Evolutionary conservation across 2,888 invertebrate genomes (phyloP).

Genomic region (Eupsilia transversa): DNA sequence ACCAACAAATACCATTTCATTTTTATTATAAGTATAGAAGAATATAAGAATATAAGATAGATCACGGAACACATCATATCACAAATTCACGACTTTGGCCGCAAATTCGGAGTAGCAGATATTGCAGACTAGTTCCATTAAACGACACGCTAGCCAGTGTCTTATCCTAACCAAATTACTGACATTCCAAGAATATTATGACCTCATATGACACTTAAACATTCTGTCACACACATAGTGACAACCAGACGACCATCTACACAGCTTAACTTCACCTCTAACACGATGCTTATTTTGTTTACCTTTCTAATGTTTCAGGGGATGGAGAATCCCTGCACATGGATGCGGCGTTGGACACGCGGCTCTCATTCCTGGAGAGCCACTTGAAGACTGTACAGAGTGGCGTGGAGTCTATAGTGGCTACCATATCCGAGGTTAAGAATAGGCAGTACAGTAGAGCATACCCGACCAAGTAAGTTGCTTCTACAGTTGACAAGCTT

Average conservation of each 20-base stretch:
- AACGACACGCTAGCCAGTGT: not conserved
- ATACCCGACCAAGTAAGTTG: conserved; percentile 72
- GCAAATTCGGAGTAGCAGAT: not conserved
- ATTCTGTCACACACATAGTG: not conserved
- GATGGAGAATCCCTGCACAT: conserved; percentile 71
- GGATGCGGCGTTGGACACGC: conserved; percentile 74
- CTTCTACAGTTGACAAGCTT: not conserved
- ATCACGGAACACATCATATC: not conserved
- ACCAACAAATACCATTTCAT: no score
- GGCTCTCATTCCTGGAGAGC: conserved; percentile 77
- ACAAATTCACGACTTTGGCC: not conserved
- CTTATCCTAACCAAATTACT: not conserved
- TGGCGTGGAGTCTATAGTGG: conserved; percentile 81
- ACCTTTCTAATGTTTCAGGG: conserved; percentile 64
- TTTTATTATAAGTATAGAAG: no score
- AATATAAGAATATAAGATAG: not conserved
- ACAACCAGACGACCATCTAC: not conserved
- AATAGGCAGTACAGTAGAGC: conserved; percentile 76
- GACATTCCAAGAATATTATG: not conserved
- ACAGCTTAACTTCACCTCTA: not conserved
- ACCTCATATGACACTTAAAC: no score
- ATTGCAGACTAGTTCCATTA: not conserved
- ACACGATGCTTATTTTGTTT: not conserved
- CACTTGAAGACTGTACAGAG: conserved; percentile 76
- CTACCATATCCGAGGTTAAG: conserved; percentile 85